phyloP scores from a whole-genome alignment of 2,113 vertebrate species.

The Burhinus oedicnemus region DNA sequence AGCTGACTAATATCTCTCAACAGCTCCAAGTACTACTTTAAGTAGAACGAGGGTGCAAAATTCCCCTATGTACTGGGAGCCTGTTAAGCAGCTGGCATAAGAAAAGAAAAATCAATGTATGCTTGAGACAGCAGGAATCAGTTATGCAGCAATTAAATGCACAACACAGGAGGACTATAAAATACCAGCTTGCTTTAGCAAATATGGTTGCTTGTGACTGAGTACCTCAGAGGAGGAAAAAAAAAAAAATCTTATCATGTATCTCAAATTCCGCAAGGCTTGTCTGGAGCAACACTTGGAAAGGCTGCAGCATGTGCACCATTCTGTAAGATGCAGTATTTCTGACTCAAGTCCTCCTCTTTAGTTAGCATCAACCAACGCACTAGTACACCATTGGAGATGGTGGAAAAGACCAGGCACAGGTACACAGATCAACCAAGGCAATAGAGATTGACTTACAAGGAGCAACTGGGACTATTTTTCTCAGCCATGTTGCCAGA shows the following conservation, averaged over 20 bases:
- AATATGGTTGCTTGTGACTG: not conserved
- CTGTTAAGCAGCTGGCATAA: not conserved
- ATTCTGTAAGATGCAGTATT: not conserved
- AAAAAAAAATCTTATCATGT: not conserved
- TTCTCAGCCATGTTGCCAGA: not conserved
- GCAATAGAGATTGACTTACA: not conserved
- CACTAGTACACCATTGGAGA: not conserved
- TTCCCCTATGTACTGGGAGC: not conserved
- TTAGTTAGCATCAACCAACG: not conserved
- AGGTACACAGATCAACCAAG: not conserved
- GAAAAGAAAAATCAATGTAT: not conserved
- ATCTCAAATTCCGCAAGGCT: not conserved
- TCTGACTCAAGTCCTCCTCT: not conserved
- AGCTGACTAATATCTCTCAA: not conserved
- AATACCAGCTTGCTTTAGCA: not conserved
- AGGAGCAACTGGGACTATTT: not conserved
- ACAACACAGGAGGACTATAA: not conserved
- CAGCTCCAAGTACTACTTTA: not conserved
- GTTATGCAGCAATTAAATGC: conserved; percentile 5
- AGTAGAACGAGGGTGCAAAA: not conserved
- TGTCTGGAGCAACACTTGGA: not conserved
- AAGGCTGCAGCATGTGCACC: not conserved
- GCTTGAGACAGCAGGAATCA: not conserved
- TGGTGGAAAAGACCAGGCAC: not conserved
- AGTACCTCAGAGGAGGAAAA: not conserved